Evolutionary conservation across 2,888 invertebrate species (phyloP).

Genomic region (Phortica okadai): DNA sequence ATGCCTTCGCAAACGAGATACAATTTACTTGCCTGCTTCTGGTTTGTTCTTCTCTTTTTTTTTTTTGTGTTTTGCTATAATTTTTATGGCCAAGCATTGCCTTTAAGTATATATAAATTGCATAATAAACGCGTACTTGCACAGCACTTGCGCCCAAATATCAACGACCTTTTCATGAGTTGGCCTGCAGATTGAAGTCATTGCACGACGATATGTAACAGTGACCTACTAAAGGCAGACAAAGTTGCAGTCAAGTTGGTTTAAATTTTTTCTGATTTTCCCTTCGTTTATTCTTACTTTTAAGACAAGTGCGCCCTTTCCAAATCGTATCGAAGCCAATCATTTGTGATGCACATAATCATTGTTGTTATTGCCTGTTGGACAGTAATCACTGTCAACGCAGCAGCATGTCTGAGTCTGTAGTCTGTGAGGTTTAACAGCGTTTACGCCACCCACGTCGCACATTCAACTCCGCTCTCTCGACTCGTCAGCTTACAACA

Average conservation of each 20-base stretch:
- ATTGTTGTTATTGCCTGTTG: constrained; percentile 3
- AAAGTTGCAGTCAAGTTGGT: constrained; percentile 9
- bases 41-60: neutral
- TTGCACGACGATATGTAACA: neutral
- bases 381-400: constrained; percentile 13
- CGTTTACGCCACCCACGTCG: neutral
- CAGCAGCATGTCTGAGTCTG: neutral
- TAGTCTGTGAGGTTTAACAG: neutral
- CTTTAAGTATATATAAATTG: neutral
- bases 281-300: neutral
- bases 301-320: constrained; percentile 2
- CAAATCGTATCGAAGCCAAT: constrained; percentile 8
- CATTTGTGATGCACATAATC: constrained; percentile 28
- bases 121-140: constrained; percentile 4
- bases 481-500: neutral
- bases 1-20: neutral
- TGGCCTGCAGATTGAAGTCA: neutral
- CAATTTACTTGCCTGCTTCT: too few relatives aligned
- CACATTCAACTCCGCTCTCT: neutral
- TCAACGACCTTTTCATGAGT: neutral
- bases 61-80: neutral
- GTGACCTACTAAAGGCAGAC: constrained; percentile 13
- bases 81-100: constrained; percentile 1
- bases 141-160: neutral
- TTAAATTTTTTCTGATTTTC: neutral